These are phyloP conservation scores for Drosophila paramelanica DNA, from an alignment of 2,888 invertebrate species.

Conservation along the genomic window DNA sequence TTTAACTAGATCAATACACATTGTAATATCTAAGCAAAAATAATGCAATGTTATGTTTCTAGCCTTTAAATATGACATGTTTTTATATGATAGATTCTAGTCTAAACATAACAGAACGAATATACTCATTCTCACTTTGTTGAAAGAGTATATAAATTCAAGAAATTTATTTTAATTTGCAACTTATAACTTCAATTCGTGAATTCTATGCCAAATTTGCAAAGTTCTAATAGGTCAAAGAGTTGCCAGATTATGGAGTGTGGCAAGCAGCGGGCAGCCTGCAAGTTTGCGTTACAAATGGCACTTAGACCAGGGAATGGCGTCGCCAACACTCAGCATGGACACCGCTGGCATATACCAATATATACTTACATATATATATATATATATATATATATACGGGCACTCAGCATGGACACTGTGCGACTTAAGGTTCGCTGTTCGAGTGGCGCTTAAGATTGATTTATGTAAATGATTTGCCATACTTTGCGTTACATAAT, in stretches of 20 bases:
- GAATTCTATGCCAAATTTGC: background rate
- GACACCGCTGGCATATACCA: conserved; percentile 13
- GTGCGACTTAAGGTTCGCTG: conserved; percentile 24
- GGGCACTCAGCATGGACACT: conserved; percentile 36
- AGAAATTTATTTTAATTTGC: background rate
- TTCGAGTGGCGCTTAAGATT: conserved; percentile 57
- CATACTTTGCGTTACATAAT: conserved; percentile 76
- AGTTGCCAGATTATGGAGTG: conserved; percentile 30
- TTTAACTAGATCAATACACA: too few relatives aligned
- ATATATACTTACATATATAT: background rate
- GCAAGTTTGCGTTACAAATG: conserved; percentile 60
- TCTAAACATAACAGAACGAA: background rate
- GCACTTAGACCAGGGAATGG: conserved; percentile 49
- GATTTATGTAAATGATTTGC: conserved; percentile 80
- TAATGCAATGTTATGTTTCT: too few relatives aligned
- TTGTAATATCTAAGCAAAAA: too few relatives aligned
- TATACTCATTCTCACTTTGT: background rate
- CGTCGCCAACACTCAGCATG: conserved; percentile 43
- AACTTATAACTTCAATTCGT: background rate
- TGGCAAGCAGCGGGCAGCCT: conserved; percentile 22
- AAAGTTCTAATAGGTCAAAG: conserved; percentile 37
- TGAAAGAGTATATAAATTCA: background rate
- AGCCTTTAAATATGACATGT: too few relatives aligned
- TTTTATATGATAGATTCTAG: too few relatives aligned
- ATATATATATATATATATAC: conserved; percentile 2